A percentile compares a stretch with the other conserved stretches of the same genome.
phyloP scores from a whole-genome alignment of 2,113 vertebrate species.

The Brachyhypopomus gauderio region DNA sequence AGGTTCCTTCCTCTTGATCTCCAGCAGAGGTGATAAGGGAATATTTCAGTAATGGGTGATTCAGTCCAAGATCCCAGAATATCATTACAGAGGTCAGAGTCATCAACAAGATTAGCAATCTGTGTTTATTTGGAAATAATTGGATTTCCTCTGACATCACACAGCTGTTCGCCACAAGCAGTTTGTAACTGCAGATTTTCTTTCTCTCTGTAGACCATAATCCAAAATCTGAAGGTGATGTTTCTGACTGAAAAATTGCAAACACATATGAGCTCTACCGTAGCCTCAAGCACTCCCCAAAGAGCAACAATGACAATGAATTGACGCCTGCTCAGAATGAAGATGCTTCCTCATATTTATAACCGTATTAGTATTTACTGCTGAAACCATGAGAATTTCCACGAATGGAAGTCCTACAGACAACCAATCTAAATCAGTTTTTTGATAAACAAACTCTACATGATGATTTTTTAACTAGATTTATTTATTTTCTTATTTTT shows the following conservation, averaged over 20 bases:
- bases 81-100: constrained; percentile 10
- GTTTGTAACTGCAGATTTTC: neutral
- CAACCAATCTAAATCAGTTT: neutral
- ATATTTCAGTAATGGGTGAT: neutral
- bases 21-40: constrained; percentile 1
- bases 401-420: neutral
- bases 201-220: neutral
- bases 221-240: neutral
- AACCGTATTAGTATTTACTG: neutral
- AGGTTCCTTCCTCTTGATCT: neutral
- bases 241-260: constrained; percentile 1
- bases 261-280: neutral
- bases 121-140: constrained; percentile 5
- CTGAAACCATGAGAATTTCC: neutral
- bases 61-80: neutral
- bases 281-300: neutral
- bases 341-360: neutral
- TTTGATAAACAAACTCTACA: neutral
- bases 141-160: neutral
- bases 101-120: neutral
- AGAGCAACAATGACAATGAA: neutral
- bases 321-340: neutral
- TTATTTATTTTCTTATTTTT: neutral
- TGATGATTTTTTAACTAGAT: neutral
- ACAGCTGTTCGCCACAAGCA: neutral